Evolutionary conservation across 2,113 vertebrate genomes (phyloP), one percentile per base, ranked within the genome.

Genomic region (Diphyllodes magnificus): DNA sequence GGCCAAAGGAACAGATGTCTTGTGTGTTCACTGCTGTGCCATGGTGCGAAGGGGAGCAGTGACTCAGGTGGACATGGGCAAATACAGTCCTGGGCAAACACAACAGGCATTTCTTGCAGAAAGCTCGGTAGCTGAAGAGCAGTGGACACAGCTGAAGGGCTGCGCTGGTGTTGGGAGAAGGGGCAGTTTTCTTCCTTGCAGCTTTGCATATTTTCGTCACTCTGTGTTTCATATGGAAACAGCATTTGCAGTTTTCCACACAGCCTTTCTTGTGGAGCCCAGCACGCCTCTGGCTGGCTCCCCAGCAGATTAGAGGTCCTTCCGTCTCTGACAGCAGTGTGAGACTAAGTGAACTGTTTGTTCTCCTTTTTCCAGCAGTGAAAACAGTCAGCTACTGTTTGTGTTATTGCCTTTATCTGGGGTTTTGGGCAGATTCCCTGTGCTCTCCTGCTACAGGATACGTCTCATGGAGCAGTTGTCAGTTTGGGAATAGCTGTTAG

Each of bases 301-400:
- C 82, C 63, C 81, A 56, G 86, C 66, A 94, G 80, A 92, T 80
- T 28, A 88, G 86, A 73, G 59, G 68, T 77, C 72, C 69, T 86
- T 82, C 94, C 4, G 0, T 75, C 54, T 90, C 71, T 37, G 50
- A 92, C 73, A 82, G 79, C 49, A 64, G 47, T 9, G 33, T 56
- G 73, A 93, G 84, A 24, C 77, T 88, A n/a, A 95, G 69, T 70
- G 88, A 94, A 45, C 72, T 93, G 30, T 85, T 96, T 93, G 82
- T 92, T 93, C 91, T 88, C 19, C 77, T 69, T 80, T n/a, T 68
- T 57, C 71, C 65, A 94, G 56, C 65, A 76, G 61, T 16, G 59
- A 63, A 90, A 80, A 71, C 40, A 90, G 81, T 42, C 57, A 80
- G 76, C 44, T 63, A 21, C 69, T 90, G 73, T 93, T 96, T 56